Evolutionary conservation across 2,113 vertebrate species (phyloP).

Genomic region (Rhadina sibilatrix): DNA sequence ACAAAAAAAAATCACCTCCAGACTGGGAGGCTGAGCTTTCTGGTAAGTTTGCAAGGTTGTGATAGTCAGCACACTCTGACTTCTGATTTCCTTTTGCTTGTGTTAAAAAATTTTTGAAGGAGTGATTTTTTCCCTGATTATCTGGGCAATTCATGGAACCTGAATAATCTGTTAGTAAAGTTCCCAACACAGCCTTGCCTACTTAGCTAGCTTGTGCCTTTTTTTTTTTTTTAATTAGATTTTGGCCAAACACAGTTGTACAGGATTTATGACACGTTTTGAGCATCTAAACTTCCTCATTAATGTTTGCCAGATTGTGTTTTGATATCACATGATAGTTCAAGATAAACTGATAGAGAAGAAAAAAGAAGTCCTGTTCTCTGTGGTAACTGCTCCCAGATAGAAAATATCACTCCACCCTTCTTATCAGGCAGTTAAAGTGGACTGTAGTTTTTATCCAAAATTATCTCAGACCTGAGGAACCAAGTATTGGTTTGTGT

Average conservation of each 20-base stretch:
- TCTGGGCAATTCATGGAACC: neutral
- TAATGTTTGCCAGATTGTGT: neutral
- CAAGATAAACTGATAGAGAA: neutral
- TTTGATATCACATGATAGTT: neutral
- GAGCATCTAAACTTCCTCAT: neutral
- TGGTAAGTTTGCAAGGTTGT: neutral
- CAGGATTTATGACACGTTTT: neutral
- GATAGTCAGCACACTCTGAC: neutral
- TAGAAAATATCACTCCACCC: neutral
- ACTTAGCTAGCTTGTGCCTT: neutral
- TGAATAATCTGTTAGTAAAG: neutral
- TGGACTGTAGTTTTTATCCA: neutral
- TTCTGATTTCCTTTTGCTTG: neutral
- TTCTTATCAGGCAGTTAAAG: neutral
- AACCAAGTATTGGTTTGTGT: neutral
- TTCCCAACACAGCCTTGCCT: neutral
- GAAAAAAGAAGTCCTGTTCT: neutral
- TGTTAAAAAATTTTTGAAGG: neutral
- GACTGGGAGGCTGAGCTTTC: neutral
- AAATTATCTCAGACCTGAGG: neutral
- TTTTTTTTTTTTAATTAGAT: neutral
- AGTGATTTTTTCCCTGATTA: neutral
- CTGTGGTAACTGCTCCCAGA: neutral
- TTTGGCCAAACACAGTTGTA: neutral
- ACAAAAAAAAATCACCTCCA: neutral